Conservation (phyloP, 2,113 vertebrate species). For the Perca schrenkii region DNA sequence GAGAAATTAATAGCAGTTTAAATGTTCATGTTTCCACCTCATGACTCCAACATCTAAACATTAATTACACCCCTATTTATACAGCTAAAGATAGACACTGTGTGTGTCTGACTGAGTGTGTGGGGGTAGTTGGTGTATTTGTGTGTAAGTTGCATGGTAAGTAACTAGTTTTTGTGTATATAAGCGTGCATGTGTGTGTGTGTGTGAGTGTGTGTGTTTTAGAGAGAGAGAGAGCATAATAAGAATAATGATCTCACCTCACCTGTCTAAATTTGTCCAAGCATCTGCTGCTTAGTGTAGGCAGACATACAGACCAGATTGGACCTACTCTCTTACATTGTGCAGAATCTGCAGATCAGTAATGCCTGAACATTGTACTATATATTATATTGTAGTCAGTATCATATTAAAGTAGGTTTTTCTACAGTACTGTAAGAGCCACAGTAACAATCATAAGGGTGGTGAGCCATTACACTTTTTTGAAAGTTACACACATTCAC, state of each 20-base stretch:
- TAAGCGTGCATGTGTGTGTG: not conserved
- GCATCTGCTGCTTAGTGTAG: slow-evolving; percentile 21
- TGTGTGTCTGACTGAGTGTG: slow-evolving; percentile 32
- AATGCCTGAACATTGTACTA: not conserved
- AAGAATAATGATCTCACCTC: not conserved
- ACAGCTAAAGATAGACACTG: slow-evolving; percentile 50
- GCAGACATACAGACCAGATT: not conserved
- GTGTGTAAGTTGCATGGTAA: not conserved
- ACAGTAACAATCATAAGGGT: not conserved
- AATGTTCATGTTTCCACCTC: slow-evolving; percentile 59
- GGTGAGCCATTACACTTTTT: not conserved
- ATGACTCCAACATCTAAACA: slow-evolving; percentile 44
- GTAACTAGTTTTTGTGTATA: not conserved
- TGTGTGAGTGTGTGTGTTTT: not conserved
- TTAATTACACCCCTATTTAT: slow-evolving; percentile 63
- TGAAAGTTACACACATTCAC: too few species aligned
- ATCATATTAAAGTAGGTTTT: not conserved
- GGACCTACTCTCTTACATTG: not conserved
- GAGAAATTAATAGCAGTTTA: slow-evolving; percentile 63
- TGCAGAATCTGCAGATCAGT: not conserved
- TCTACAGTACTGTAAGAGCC: not conserved
- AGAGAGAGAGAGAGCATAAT: not conserved
- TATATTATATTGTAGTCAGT: not conserved
- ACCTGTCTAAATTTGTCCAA: slow-evolving; percentile 11
- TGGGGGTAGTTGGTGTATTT: slow-evolving; percentile 5